Base-by-base conservation (phyloP, 1,140 invertebrate genomes). In the Micrasema longulum region DNA sequence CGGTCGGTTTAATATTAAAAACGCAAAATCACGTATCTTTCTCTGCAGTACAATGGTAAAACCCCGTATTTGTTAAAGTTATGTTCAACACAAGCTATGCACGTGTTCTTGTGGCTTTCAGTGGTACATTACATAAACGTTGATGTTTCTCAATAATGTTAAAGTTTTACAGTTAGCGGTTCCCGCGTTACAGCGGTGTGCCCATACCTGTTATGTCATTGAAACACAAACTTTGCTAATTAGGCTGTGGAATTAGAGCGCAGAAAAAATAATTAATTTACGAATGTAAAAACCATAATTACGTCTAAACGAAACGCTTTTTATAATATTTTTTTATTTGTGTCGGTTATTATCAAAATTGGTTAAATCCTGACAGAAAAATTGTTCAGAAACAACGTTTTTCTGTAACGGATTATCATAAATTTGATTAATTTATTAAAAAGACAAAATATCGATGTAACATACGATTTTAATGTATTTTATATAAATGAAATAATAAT, bases 141-240 rank as follows among this genome's bases (percentile, higher is more conserved):
- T 53, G 26, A 53, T 53, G 50, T 53, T 5, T 23, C 11, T 23
- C 11, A n/a, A 4, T 53, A 53, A 22, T 10, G 12, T 23, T 4
- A n/a, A 53, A 53, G 50, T 53, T 53, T 10, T 35, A 53, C 50
- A 20, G 26, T 53, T 53, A 31, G 23, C 50, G 50, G 50, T 53
- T 53, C 26, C 20, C 26, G n/a, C 16, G 41, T 45, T 45, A 45
- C 41, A 3, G 41, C 14, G 14, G 14, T 11, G 3, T 45, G 14
- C 41, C 41, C 41, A 3, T 12, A 45, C 11, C 41, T 16, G 41
- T n/a, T 16, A 2, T 45, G 11, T n/a, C 41, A 12, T 12, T 45
- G 41, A 12, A 45, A 45, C 41, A 3, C 3, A 45, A 16, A 31
- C 26, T 16, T 45, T 45, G 14, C 41, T 45, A 45, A 45, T 45